Evolutionary conservation across 2,888 invertebrate genomes (phyloP).

Genomic region (Ecliptopera silaceata): DNA sequence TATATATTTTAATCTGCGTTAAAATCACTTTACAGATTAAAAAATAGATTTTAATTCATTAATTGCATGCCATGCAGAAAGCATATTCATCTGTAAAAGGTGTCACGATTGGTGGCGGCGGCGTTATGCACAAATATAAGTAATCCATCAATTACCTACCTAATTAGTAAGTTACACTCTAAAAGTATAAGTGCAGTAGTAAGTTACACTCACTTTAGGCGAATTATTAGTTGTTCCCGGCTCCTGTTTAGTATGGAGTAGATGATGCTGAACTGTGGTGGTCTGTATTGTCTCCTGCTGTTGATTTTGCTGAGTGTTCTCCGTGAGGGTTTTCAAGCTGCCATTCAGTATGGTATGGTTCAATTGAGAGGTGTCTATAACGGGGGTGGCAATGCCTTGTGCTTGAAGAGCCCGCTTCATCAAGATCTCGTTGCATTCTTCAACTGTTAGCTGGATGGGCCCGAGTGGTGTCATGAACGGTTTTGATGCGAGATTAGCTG

Average conservation of each 20-base stretch:
- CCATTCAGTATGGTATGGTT: slow-evolving; percentile 75
- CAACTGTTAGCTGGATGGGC: slow-evolving; percentile 88
- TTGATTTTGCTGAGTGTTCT: slow-evolving; percentile 63
- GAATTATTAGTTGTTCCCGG: slow-evolving; percentile 84
- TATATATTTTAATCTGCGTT: too few relatives aligned
- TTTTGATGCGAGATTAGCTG: slow-evolving; percentile 77
- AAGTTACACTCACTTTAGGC: slow-evolving; percentile 67
- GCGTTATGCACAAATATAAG: too few relatives aligned
- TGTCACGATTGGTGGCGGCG: too few relatives aligned
- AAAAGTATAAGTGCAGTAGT: too few relatives aligned
- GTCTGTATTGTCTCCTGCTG: slow-evolving; percentile 59
- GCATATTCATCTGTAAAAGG: too few relatives aligned
- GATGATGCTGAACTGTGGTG: slow-evolving; percentile 70
- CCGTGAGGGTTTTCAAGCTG: slow-evolving; percentile 67
- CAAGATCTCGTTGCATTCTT: slow-evolving; percentile 90
- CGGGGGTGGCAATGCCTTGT: slow-evolving; percentile 79
- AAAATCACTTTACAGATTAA: too few relatives aligned
- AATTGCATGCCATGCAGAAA: too few relatives aligned
- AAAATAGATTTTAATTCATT: too few relatives aligned
- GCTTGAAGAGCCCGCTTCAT: slow-evolving; percentile 89
- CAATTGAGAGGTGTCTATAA: slow-evolving; percentile 75
- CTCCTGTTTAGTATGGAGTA: slow-evolving; percentile 82
- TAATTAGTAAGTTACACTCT: too few relatives aligned
- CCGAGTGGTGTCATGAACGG: slow-evolving; percentile 89
- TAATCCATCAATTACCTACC: too few relatives aligned